Base-by-base conservation (phyloP, 2,888 invertebrate species). In the Ashinkailepas kermadecensis region DNA sequence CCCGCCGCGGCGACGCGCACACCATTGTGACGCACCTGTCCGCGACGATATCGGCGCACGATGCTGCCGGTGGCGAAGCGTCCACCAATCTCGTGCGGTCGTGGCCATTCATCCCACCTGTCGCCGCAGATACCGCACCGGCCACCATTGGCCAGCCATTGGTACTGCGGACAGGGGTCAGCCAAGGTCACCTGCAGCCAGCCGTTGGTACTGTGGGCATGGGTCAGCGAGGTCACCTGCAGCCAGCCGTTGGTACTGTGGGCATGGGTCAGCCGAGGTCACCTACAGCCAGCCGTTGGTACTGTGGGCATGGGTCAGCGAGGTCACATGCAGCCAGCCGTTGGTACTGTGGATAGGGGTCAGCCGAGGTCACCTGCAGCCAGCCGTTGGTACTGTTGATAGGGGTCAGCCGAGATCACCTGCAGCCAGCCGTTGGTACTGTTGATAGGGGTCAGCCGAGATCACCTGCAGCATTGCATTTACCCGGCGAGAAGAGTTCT, bases 91-190 rank as follows among this genome's bases (percentile, higher is more conserved):
- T 96, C 95, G 87, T 95, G 94, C 0, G 92, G 89, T 81, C 95
- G 90, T 0, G 95, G 95, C 86, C 89, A 87, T 15, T 90, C 86
- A 85, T 95, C 94, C 93, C 93, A 95, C 1, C 95, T 90, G 87
- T 95, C 95, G 0, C 95, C 95, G 86, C 95, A 95, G 81, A 94
- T 91, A 4, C 95, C 95, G 86, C 95, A 95, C 86, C 93, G 93
- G 0, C 95, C 95, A 4, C 89, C 91, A 86, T 95, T 95, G 82
- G 89, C 91, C 85, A 92, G 90, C 93, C 94, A 94, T 86, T 95
- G 95, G 81, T 82, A 74, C 83, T 83, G 83, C 7, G 18, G 70
- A 15, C 12, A 4, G 12, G 25, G 67, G 67, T 67, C 67, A 67
- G 67, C 25, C 25, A 12, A 67, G 65, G 23, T 23, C 65, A 67